A percentile compares a stretch with the other conserved stretches of the same genome.
These are phyloP conservation scores for Neosalanx taihuensis DNA, from an alignment of 2,797 vertebrate species.

Conservation along the genomic window DNA sequence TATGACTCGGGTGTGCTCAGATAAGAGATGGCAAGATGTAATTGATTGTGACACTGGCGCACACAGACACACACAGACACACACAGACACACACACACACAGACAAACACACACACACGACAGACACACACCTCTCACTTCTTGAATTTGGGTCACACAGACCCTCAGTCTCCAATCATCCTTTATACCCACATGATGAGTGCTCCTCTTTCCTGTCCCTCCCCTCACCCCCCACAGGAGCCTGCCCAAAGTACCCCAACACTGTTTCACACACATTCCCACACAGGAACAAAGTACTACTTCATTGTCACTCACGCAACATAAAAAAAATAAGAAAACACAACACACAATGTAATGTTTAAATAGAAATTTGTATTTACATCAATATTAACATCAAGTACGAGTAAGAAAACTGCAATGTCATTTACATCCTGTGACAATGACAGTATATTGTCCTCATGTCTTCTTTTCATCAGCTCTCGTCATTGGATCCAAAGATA, in stretches of 20 bases:
- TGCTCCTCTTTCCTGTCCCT: constrained; percentile 5
- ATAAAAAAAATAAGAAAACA: constrained; percentile 21
- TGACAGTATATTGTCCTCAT: constrained; percentile 63
- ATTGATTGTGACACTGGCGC: no score
- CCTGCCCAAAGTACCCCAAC: not conserved
- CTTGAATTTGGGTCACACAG: constrained; percentile 21
- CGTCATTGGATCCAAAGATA: constrained; percentile 51
- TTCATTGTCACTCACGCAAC: not conserved
- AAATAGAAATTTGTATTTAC: constrained; percentile 99
- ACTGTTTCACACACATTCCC: not conserved
- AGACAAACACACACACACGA: not conserved
- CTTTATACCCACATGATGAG: constrained; percentile 32
- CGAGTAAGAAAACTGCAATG: constrained; percentile 78
- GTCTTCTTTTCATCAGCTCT: constrained; percentile 50
- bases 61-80: not conserved
- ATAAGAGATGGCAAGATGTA: not conserved
- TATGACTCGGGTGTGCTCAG: not conserved
- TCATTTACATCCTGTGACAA: constrained; percentile 78
- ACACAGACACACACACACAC: constrained; percentile 11
- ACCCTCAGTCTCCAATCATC: constrained; percentile 31
- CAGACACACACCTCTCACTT: constrained; percentile 16
- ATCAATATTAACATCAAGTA: constrained; percentile 87
- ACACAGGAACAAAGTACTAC: not conserved
- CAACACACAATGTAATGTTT: constrained; percentile 68
- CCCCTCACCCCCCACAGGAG: not conserved